Evolutionary conservation across 1,140 invertebrate species (phyloP).

Genomic region (Archegozetes longisetosus): DNA sequence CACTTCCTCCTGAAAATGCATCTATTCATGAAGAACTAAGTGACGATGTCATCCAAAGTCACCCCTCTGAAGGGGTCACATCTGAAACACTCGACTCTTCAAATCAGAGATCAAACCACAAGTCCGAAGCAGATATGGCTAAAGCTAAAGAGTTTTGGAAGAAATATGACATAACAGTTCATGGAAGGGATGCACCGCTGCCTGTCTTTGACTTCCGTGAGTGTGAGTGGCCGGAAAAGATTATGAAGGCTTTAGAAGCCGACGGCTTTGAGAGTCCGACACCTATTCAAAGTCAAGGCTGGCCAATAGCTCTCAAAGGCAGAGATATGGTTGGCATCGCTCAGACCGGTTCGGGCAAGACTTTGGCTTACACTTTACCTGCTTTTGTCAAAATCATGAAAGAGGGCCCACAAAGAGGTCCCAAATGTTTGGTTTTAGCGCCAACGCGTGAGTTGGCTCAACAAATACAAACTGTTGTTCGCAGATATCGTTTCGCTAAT

Average conservation of each 20-base stretch:
- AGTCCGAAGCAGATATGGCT: too few species aligned
- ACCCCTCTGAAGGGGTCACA: too few species aligned
- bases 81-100: too few species aligned
- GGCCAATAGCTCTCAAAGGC: slow-evolving; percentile 83
- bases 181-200: background rate
- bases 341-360: slow-evolving; percentile 80
- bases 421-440: slow-evolving; percentile 53
- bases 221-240: background rate
- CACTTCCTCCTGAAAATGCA: too few species aligned
- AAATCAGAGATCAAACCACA: too few species aligned
- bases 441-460: slow-evolving; percentile 97
- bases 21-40: too few species aligned
- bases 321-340: slow-evolving; percentile 82
- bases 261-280: slow-evolving; percentile 39
- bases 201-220: background rate
- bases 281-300: slow-evolving; percentile 66
- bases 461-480: slow-evolving; percentile 96
- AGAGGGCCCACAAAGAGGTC: background rate
- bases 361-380: slow-evolving; percentile 46
- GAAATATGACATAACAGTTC: background rate
- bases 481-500: slow-evolving; percentile 81
- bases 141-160: background rate
- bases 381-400: slow-evolving; percentile 25
- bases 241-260: background rate
- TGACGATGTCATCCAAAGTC: too few species aligned